Evolutionary conservation across 2,888 invertebrate genomes (phyloP), one percentile per base, ranked within the genome.

Genomic region (Chorisops tibialis): DNA sequence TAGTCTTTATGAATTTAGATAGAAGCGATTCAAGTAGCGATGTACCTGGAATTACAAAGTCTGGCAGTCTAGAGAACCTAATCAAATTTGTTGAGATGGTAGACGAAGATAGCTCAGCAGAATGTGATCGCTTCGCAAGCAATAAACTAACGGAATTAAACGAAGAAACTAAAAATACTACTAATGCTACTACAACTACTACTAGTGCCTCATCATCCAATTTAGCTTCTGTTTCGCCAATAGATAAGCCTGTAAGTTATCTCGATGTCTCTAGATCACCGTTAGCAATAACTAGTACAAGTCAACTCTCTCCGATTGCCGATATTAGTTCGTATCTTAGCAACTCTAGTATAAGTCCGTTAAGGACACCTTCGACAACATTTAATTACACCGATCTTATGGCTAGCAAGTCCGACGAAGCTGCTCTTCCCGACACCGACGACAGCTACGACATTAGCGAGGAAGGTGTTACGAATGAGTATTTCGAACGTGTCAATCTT

Each of bases 381-480:
- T 69, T 71, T 11, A 70, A 71, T 9, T 70, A 71, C 12, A 66
- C 69, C 1, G 71, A 72, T 49, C 67, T 71, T 0, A 52, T 63
- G 30, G 66, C 56, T 1, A 35, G 61, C 21, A 41, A 14, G 18
- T 51, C 51, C 4, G 52, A 62, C 3, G 50, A 54, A 12, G 22
- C 61, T 12, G 18, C 30, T 14, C 47, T 41, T 9, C 12, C 41
- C 3, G 69, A 67, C 14, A 50, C 22, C 2, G 48, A 64, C 0
- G 68, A 63, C n/a, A 67, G 63, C 1, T 77, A 70, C 59, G 72
- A 74, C 63, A 73, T 77, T 0, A 75, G 69, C 63, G 75, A 76
- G 12, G 72, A 73, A 62, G 78, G 78, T 3, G 79, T 79, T 1
- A 79, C 74, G 2, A 79, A 79, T 68, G 71, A 78, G 64, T 78